Base-by-base conservation (phyloP, 2,113 vertebrate species). In the Labeo catla region DNA sequence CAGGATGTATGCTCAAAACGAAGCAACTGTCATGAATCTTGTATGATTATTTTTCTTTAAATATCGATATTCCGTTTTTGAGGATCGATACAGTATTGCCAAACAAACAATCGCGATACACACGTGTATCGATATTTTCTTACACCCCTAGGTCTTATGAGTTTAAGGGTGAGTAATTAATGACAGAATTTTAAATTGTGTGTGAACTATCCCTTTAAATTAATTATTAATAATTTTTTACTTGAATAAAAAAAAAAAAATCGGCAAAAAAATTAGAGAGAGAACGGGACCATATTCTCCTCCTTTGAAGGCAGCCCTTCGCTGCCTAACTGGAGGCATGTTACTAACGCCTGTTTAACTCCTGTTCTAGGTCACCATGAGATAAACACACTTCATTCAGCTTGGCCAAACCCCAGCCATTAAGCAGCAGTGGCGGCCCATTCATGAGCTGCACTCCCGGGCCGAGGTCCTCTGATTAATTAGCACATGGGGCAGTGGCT, bases 291-390 rank as follows among this genome's bases (percentile, higher is more conserved):
- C 15, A 36, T 65, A 15, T 39, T 23, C 66, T 39, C 45, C 91
- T 59, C 81, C 86, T 52, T 76, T 65, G 86, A 63, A 88, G 47
- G 79, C 80, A 76, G 74, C 72, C 76, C 83, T 85, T 87, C 86
- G 84, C 87, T 83, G 88, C 84, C 77, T 86, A 86, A 90, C 89
- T 91, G 88, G 84, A 91, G 90, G 90, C 87, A 59, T 86, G 89
- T 94, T 93, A 94, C 91, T 93, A 89, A 92, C 84, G 93, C 91
- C 91, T 94, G 91, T 94, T 95, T 94, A 94, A 92, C 92, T 93
- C 90, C 93, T 92, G 89, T 94, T 93, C 93, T 93, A 93, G 94
- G 94, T 94, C 94, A 93, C 89, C 90, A 93, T 94, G 94, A 95
- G 92, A 94, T 95, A 94, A 95, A 93, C 91, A 92, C 91, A 92